These are phyloP conservation scores for Crocuta crocuta DNA, from an alignment of 2,113 vertebrate genomes.

Conservation along the genomic window DNA sequence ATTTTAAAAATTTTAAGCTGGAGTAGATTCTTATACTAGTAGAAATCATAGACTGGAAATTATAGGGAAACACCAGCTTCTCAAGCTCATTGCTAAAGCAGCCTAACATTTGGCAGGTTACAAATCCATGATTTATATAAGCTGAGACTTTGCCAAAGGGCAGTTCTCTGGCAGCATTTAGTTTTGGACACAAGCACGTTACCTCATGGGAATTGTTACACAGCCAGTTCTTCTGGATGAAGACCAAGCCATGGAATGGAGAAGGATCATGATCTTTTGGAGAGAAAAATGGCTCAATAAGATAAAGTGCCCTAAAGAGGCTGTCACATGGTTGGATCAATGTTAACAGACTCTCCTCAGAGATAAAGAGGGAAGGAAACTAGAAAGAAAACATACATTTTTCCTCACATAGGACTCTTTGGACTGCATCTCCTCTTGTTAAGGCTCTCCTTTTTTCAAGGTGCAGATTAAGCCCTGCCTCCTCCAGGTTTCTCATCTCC, in stretches of 20 bases:
- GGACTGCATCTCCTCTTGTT: background rate
- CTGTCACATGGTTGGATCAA: background rate
- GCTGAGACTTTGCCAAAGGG: conserved; percentile 3
- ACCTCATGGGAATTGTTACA: background rate
- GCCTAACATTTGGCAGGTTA: conserved; percentile 39
- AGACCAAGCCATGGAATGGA: background rate
- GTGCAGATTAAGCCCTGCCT: background rate
- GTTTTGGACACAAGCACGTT: conserved; percentile 26
- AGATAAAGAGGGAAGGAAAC: background rate
- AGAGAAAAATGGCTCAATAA: background rate
- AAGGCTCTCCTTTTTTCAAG: background rate
- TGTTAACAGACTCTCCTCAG: background rate
- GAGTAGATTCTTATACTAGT: background rate
- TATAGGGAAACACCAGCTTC: background rate
- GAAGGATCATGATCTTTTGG: background rate
- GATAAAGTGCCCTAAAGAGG: background rate
- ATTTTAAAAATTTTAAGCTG: too few relatives aligned
- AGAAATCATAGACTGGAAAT: background rate
- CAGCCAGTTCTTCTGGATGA: conserved; percentile 18
- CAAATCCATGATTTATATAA: conserved; percentile 27
- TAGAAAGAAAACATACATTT: background rate
- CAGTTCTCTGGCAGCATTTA: conserved; percentile 31
- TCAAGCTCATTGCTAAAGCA: background rate
- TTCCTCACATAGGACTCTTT: background rate
- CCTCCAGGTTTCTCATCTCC: background rate